phyloP scores from a whole-genome alignment of 2,113 vertebrate genomes.

The Ictidomys tridecemlineatus region DNA sequence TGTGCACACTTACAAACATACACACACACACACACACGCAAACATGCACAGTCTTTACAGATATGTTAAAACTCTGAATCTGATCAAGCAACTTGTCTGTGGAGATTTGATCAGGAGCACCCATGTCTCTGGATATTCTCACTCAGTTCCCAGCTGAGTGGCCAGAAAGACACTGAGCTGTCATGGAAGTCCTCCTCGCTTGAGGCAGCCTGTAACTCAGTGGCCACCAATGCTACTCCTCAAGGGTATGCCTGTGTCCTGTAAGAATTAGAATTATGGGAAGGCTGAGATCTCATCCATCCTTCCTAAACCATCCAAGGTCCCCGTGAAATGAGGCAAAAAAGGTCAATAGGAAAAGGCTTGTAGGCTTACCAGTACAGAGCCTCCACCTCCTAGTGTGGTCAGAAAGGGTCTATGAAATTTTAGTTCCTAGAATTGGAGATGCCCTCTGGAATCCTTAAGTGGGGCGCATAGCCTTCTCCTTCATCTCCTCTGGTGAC shows the following conservation, averaged over 20 bases:
- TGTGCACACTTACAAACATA: not conserved
- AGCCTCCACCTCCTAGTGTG: not conserved
- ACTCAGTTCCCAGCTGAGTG: not conserved
- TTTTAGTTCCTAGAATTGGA: not conserved
- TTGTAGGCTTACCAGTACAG: not conserved
- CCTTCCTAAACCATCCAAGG: not conserved
- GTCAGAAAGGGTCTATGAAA: not conserved
- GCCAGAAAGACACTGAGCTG: not conserved
- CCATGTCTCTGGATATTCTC: not conserved
- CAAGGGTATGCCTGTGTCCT: not conserved
- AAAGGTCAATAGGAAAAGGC: not conserved
- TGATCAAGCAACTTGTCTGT: not conserved
- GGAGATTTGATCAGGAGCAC: not conserved
- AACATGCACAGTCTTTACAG: not conserved
- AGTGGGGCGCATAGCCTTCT: not conserved
- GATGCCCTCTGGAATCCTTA: not conserved
- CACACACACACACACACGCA: fast-evolving
- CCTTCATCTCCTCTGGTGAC: not conserved
- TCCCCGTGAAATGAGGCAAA: not conserved
- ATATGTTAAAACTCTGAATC: not conserved
- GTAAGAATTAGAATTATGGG: not conserved
- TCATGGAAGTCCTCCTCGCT: not conserved
- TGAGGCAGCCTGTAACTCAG: not conserved
- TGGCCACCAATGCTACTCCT: not conserved
- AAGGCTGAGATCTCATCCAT: not conserved